Base-by-base conservation (phyloP, 2,888 invertebrate genomes). In the Molorchus minor region DNA sequence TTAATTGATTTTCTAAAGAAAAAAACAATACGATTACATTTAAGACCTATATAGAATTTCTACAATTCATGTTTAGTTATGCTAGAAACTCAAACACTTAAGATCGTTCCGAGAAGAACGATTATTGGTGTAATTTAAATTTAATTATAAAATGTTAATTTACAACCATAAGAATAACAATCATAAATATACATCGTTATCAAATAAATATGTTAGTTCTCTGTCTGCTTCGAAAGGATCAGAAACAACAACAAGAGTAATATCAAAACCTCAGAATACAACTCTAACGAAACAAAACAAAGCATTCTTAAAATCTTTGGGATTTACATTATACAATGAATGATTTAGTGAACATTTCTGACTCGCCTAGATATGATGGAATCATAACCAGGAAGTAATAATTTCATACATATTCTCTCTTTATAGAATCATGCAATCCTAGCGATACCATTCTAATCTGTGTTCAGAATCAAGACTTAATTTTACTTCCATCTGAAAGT, bases 381-480 rank as follows among this genome's bases (percentile, higher is more conserved):
- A 58, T 56, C 10, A 65, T 72, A 57, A 62, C 62, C 40, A 67
- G 62, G 54, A 58, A 62, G 46, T 60, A 71, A n/a, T n/a, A n/a
- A 54, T 62, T 62, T 63, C 73, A 70, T 49, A 64, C 62, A 16
- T 73, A 73, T 65, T 59, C 64, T 46, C 69, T 71, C 53, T 73
- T 71, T 62, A 61, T 70, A 55, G 56, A 65, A 43, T 57, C 63
- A 25, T 70, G 57, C 60, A 64, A 73, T 56, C 64, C 66, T 45
- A 76, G 68, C 62, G 75, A 73, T 72, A 71, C 71, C 62, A 72
- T 74, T 45, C 65, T 71, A 4, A 72, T 74, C 45, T 67, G 69
- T 25, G 63, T 74, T 43, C 68, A 74, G 61, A 69, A 72, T 56
- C 68, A 68, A 51, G 71, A 75, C 61, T 51, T 69, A 43, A 70